Conservation (phyloP, 2,113 vertebrate species). For the Albula glossodonta region DNA sequence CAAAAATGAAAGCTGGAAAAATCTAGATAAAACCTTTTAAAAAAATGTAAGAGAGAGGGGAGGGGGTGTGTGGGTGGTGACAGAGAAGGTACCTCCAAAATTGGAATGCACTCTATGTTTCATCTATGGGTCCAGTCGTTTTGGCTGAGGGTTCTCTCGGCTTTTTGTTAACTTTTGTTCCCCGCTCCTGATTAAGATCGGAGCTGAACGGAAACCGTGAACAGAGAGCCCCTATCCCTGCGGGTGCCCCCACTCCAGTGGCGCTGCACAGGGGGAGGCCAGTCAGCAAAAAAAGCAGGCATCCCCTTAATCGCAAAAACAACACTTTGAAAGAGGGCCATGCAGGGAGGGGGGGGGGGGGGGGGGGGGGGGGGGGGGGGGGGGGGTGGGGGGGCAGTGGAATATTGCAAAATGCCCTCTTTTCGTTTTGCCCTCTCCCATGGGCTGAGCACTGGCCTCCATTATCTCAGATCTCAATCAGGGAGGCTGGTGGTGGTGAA, state of each 20-base stretch:
- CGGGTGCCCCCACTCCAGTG: neutral
- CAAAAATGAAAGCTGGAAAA: neutral
- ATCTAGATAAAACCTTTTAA: neutral
- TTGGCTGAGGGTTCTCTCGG: neutral
- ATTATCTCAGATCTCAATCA: neutral
- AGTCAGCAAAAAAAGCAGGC: neutral
- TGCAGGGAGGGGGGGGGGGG: neutral
- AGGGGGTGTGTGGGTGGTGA: neutral
- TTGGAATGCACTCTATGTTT: neutral
- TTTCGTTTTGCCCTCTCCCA: neutral
- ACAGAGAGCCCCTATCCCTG: neutral
- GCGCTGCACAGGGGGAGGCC: neutral
- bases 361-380: neutral
- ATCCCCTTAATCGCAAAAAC: slow-evolving; percentile 8
- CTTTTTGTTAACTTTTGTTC: neutral
- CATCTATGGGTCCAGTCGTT: neutral
- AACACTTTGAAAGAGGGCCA: neutral
- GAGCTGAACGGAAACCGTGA: neutral
- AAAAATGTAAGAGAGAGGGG: neutral
- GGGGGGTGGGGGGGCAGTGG: neutral
- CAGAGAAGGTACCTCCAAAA: neutral
- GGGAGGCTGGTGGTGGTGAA: neutral
- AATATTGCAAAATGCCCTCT: neutral
- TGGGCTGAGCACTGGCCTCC: neutral
- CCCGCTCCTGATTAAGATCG: slow-evolving; percentile 19